Conservation (phyloP, 2,888 invertebrate species). For the Leptura quadrifasciata region DNA sequence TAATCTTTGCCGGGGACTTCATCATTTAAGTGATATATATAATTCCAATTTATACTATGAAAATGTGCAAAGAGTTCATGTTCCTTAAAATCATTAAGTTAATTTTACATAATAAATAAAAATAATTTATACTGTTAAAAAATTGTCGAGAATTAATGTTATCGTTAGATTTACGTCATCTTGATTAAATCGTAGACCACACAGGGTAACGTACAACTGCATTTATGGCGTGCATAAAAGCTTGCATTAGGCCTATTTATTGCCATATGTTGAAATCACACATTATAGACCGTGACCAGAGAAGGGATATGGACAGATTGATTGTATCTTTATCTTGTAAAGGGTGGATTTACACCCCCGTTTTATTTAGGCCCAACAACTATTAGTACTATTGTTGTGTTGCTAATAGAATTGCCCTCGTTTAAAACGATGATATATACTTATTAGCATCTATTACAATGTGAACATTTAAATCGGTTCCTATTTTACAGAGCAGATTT, state of each 20-base stretch:
- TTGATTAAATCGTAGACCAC: constrained; percentile 25
- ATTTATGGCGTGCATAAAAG: constrained; percentile 29
- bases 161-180: constrained; percentile 22
- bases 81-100: no score
- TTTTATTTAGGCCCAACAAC: constrained; percentile 53
- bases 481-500: no score
- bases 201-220: constrained; percentile 21
- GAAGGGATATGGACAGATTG: constrained; percentile 64
- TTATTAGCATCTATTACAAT: constrained; percentile 15
- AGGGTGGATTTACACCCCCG: constrained; percentile 67
- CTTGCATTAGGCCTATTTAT: constrained; percentile 52
- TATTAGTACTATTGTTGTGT: constrained; percentile 67
- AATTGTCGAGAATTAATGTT: background rate
- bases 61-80: no score
- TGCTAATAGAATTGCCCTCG: constrained; percentile 63
- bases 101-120: no score
- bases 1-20: no score
- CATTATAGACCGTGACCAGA: constrained; percentile 60
- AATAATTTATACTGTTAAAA: background rate
- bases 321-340: constrained; percentile 70
- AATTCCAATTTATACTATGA: no score
- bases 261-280: constrained; percentile 60
- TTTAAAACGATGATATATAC: constrained; percentile 40
- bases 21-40: no score
- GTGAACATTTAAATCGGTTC: background rate